These are phyloP conservation scores for Noctua fimbriata DNA, from an alignment of 2,888 invertebrate genomes.

Conservation along the genomic window DNA sequence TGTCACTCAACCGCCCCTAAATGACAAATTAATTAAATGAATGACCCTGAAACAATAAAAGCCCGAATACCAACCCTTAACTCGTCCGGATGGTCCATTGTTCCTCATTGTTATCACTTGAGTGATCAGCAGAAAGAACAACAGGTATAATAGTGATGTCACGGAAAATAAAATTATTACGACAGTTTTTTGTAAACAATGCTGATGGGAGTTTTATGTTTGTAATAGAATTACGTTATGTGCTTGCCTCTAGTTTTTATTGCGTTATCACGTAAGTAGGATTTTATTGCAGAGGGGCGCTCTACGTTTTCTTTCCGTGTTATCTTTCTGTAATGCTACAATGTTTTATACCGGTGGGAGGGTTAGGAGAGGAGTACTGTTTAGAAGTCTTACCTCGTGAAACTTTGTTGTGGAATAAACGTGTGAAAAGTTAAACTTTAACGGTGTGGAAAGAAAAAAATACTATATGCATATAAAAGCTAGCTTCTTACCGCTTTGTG, in stretches of 20 bases:
- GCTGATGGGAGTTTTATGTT: slow-evolving; percentile 63
- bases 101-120: slow-evolving; percentile 66
- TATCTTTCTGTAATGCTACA: slow-evolving; percentile 44
- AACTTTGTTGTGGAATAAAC: slow-evolving; percentile 24
- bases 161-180: slow-evolving; percentile 63
- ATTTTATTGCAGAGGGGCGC: slow-evolving; percentile 48
- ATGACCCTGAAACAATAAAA: slow-evolving; percentile 68
- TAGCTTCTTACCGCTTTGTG: neutral
- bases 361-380: slow-evolving; percentile 23
- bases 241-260: slow-evolving; percentile 61
- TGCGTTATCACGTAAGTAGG: slow-evolving; percentile 62
- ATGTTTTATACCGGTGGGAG: slow-evolving; percentile 31
- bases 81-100: slow-evolving; percentile 65
- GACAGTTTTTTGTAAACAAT: slow-evolving; percentile 63
- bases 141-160: slow-evolving; percentile 64
- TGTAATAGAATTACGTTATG: slow-evolving; percentile 62
- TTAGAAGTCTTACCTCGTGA: slow-evolving; percentile 22
- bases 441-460: neutral
- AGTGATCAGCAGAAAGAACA: slow-evolving; percentile 67
- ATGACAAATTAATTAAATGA: slow-evolving; percentile 71
- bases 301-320: slow-evolving; percentile 38
- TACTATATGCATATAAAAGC: neutral
- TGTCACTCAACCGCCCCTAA: slow-evolving; percentile 62
- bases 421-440: slow-evolving; percentile 16
- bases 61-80: slow-evolving; percentile 66